Evolutionary conservation across 2,797 vertebrate genomes (phyloP).

Genomic region (Galagoides demidoff): DNA sequence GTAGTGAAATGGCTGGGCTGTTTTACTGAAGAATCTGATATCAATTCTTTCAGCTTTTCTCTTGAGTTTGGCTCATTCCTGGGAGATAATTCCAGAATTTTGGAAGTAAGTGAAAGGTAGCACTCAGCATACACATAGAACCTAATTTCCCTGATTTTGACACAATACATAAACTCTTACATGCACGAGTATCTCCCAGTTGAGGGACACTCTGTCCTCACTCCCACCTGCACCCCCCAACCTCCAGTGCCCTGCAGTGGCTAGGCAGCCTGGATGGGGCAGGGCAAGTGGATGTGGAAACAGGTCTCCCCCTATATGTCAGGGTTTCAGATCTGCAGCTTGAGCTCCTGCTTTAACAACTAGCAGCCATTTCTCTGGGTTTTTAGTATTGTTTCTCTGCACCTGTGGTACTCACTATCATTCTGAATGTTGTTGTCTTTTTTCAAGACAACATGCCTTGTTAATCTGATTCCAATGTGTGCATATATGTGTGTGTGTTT

Average conservation of each 20-base stretch:
- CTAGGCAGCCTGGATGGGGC: not conserved
- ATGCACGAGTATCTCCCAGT: not conserved
- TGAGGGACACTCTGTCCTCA: not conserved
- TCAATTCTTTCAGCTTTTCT: not conserved
- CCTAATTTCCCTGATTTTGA: not conserved
- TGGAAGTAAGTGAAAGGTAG: not conserved
- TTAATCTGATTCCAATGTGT: constrained; percentile 14
- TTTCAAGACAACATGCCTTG: not conserved
- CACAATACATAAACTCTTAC: not conserved
- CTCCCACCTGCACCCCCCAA: not conserved
- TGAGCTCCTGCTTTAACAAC: not conserved
- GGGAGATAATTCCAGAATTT: not conserved
- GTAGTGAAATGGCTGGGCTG: not conserved
- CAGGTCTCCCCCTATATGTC: not conserved
- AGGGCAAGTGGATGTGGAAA: not conserved
- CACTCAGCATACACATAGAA: not conserved
- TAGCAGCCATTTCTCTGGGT: not conserved
- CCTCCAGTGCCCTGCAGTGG: not conserved
- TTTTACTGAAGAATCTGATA: not conserved
- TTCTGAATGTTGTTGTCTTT: not conserved
- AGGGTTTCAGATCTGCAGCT: not conserved
- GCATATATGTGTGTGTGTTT: not conserved
- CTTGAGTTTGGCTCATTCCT: not conserved
- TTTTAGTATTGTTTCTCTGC: not conserved
- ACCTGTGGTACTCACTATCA: not conserved